Evolutionary conservation across 2,797 vertebrate species (phyloP).

Genomic region (Sphenopsis melanotis): DNA sequence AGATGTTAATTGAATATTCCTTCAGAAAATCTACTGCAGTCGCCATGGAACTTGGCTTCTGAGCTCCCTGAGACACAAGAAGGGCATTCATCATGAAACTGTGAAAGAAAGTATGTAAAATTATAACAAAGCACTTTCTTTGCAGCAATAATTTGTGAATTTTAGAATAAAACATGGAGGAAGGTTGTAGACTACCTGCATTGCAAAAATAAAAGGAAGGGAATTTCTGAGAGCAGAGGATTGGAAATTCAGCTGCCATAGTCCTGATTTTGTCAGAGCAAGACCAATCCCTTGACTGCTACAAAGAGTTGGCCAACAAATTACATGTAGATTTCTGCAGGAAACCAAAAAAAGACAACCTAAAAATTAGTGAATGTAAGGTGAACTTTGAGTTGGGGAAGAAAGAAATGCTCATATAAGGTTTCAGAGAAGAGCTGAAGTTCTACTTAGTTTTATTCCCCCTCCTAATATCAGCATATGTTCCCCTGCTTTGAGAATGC

Average conservation of each 20-base stretch:
- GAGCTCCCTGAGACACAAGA: accelerated
- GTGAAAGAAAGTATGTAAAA: background rate
- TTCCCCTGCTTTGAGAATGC: background rate
- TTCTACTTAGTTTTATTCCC: background rate
- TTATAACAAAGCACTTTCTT: background rate
- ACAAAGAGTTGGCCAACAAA: background rate
- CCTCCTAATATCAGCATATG: background rate
- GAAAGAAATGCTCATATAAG: background rate
- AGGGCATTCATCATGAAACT: background rate
- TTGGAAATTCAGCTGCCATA: background rate
- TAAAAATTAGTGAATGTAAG: background rate
- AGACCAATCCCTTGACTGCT: background rate
- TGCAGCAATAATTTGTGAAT: background rate
- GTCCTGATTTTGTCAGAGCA: background rate
- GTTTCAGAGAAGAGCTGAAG: background rate
- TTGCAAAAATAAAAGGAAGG: background rate
- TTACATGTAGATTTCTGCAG: background rate
- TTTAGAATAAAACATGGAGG: background rate
- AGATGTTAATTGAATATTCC: background rate
- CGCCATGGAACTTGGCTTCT: background rate
- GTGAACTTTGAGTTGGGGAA: background rate
- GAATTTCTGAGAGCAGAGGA: background rate
- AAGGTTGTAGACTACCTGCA: background rate
- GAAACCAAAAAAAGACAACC: background rate
- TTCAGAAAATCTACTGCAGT: background rate